Percentiles rank a stretch among this genome's conserved stretches.
Conservation (phyloP, 2,113 vertebrate species). For the Pan paniscus region DNA sequence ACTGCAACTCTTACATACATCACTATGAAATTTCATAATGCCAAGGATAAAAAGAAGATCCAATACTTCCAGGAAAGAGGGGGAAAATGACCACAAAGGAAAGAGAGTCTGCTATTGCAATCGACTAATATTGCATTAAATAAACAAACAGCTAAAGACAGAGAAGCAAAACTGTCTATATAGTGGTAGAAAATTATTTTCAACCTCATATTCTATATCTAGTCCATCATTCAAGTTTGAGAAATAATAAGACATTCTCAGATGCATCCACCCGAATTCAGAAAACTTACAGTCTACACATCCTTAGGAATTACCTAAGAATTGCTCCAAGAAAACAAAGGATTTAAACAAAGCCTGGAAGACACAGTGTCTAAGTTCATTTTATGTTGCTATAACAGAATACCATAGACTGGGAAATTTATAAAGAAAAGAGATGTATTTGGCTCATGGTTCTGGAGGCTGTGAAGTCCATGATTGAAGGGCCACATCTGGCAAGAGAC, state of each 20-base stretch:
- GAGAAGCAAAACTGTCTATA: background rate
- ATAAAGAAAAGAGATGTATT: background rate
- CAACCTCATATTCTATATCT: background rate
- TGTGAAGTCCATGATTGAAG: background rate
- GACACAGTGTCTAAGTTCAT: background rate
- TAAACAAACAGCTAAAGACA: background rate
- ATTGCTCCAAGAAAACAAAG: slow-evolving; percentile 6
- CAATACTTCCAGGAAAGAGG: background rate
- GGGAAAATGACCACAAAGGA: background rate
- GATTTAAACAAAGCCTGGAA: background rate
- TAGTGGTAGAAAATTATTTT: background rate
- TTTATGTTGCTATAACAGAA: background rate
- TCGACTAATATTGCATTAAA: background rate
- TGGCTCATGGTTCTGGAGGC: background rate
- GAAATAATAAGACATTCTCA: background rate
- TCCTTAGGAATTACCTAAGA: background rate
- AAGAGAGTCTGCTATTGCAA: background rate
- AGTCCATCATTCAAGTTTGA: background rate
- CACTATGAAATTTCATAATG: background rate
- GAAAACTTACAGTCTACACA: background rate
- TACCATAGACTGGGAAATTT: background rate
- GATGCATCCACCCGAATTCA: background rate
- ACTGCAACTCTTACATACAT: background rate
- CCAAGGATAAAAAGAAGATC: background rate
- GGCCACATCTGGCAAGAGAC: accelerated